phyloP scores from a whole-genome alignment of 2,888 invertebrate genomes.

The Parnassius apollo region DNA sequence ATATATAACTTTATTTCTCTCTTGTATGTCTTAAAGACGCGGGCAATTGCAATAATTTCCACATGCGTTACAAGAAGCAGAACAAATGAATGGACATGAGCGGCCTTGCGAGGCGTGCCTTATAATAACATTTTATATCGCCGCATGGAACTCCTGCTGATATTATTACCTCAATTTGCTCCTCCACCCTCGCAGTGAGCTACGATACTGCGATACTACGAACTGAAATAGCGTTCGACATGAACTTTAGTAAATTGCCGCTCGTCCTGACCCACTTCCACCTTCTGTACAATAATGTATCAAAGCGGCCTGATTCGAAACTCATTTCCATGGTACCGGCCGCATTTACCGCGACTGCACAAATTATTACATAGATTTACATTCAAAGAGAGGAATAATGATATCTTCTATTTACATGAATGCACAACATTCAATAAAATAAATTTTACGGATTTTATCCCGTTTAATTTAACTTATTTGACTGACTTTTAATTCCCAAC shows the following conservation, averaged over 20 bases:
- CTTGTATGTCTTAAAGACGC: not conserved
- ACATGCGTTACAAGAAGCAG: constrained; percentile 13
- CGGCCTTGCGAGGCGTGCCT: constrained; percentile 5
- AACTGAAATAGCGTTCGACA: constrained; percentile 6
- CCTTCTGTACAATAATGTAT: constrained; percentile 1
- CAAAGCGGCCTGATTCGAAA: not conserved
- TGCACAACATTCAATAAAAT: too few relatives aligned
- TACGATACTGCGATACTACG: not conserved
- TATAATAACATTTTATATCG: constrained; percentile 9
- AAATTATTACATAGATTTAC: too few relatives aligned
- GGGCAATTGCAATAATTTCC: constrained; percentile 3
- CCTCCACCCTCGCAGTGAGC: not conserved
- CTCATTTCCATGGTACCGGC: not conserved
- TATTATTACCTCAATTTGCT: constrained; percentile 22
- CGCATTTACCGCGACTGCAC: not conserved
- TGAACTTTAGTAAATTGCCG: constrained; percentile 15
- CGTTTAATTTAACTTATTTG: too few relatives aligned
- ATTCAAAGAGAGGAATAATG: too few relatives aligned
- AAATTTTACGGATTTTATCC: too few relatives aligned
- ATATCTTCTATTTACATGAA: too few relatives aligned
- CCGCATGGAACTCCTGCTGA: constrained; percentile 20
- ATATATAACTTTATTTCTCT: not conserved
- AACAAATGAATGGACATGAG: not conserved
- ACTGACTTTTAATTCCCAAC: too few relatives aligned
- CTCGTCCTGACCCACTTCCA: constrained; percentile 12